Evolutionary conservation across 2,797 vertebrate genomes (phyloP).

Genomic region (Paguma larvata): DNA sequence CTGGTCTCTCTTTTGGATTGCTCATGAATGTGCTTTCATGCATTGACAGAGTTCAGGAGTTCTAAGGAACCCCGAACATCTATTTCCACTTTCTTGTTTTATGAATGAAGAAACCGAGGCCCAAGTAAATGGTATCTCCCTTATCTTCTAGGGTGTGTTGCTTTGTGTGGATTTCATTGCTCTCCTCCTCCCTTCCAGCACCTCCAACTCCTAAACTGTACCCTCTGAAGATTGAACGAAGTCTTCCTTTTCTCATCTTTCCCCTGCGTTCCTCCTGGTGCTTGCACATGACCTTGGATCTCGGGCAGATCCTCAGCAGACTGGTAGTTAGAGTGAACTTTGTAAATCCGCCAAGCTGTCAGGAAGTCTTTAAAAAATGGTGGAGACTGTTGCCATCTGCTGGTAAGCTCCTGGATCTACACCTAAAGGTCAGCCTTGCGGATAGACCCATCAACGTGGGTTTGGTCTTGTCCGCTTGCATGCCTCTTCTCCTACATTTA

Average conservation of each 20-base stretch:
- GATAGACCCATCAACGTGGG: too few species aligned
- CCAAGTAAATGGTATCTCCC: neutral
- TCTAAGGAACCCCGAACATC: neutral
- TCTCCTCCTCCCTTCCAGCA: neutral
- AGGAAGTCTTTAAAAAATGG: neutral
- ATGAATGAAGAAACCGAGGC: neutral
- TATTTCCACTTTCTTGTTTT: neutral
- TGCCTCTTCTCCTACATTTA: neutral
- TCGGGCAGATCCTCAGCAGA: neutral
- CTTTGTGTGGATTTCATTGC: neutral
- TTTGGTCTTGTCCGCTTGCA: neutral
- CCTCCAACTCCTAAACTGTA: neutral
- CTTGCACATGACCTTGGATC: too few species aligned
- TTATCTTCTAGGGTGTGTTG: neutral
- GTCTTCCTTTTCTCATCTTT: neutral
- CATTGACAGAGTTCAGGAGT: neutral
- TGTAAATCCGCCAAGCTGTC: neutral
- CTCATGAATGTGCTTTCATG: neutral
- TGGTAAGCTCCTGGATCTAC: neutral
- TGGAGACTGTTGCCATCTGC: slow-evolving; percentile 55
- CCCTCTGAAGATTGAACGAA: neutral
- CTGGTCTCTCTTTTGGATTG: neutral
- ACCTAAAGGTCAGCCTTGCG: neutral
- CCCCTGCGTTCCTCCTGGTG: neutral
- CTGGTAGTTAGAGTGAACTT: neutral